Evolutionary conservation across 2,113 vertebrate genomes (phyloP).

Genomic region (Oryctolagus cuniculus): DNA sequence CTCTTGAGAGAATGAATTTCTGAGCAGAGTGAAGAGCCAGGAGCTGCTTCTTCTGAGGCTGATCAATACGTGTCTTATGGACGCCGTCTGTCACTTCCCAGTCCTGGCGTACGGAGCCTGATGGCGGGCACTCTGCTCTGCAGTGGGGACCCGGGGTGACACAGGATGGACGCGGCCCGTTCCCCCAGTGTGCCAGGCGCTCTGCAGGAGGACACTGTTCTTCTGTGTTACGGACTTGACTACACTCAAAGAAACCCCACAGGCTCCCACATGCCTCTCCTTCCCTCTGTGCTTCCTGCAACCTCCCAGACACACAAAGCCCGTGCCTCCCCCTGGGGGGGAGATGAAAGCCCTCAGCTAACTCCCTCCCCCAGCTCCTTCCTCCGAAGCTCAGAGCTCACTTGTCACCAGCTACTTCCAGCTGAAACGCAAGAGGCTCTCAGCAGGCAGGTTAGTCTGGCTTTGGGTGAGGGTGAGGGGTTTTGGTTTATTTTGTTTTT

Average conservation of each 20-base stretch:
- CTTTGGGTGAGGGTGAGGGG: not conserved
- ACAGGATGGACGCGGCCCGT: accelerated
- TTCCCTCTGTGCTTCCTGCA: not conserved
- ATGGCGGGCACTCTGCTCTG: accelerated
- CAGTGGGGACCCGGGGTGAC: accelerated
- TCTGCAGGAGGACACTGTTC: not conserved
- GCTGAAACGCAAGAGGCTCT: slow-evolving; percentile 6
- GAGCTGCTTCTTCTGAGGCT: not conserved
- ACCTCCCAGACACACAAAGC: not conserved
- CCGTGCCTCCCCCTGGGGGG: not conserved
- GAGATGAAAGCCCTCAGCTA: not conserved
- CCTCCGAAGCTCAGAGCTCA: not conserved
- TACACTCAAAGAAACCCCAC: accelerated
- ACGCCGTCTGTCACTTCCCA: not conserved
- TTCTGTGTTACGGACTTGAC: accelerated
- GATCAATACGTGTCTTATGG: not conserved
- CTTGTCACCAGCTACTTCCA: slow-evolving; percentile 76
- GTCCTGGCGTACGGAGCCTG: accelerated
- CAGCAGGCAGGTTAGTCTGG: slow-evolving; percentile 65
- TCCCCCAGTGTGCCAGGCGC: accelerated
- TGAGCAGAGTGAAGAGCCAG: not conserved
- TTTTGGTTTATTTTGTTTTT: slow-evolving; percentile 69
- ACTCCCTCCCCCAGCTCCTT: not conserved
- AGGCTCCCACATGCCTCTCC: not conserved
- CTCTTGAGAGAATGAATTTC: not conserved